Base-by-base conservation (phyloP, 2,888 invertebrate species). In the Trimorus sp. region DNA sequence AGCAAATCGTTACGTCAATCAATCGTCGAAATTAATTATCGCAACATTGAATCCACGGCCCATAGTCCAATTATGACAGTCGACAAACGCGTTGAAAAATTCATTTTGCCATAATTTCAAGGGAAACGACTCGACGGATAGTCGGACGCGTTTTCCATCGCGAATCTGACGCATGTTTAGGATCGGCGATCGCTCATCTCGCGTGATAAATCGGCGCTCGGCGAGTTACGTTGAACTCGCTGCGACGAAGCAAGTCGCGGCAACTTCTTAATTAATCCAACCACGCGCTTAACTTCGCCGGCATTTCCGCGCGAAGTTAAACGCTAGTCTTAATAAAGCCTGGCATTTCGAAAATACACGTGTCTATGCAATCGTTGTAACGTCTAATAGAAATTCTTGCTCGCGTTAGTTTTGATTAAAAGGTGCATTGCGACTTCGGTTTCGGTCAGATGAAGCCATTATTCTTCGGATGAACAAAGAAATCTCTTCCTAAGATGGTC, bases 261-360 rank as follows among this genome's bases (percentile, higher is more conserved):
- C 49, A 80, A 80, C 75, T 80, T 80, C 80, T 80, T 80, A 75
- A 80, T 80, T 80, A 80, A 80, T 70, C 63, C 75, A 75, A 75
- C 79, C 79, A 80, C 70, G 70, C 70, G 79, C 75, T 65, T 45
- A 70, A 70, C 69, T 75, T 75, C 70, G 42, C 74, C 54, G 53
- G 70, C 75, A 80, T 80, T 69, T 75, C 79, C 59, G 40, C 16
- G 16, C 69, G 49, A 37, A 70, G 75, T 75, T 75, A 65, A 75
- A 80, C 75, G 75, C 59, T 80, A 69, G 70, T 65, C 59, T 80
- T 75, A 75, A 75, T 75, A 75, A 80, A 75, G 75, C 63, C 45
- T 75, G 62, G 79, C 59, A 80, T 80, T 80, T 60, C 58, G 65
- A 70, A 70, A 65, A 70, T 70, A 80, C 69, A 70, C 16, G 36